These are phyloP conservation scores for Plumapathes pennacea DNA, from an alignment of 92 coral and sea anemone species.

Conservation along the genomic window DNA sequence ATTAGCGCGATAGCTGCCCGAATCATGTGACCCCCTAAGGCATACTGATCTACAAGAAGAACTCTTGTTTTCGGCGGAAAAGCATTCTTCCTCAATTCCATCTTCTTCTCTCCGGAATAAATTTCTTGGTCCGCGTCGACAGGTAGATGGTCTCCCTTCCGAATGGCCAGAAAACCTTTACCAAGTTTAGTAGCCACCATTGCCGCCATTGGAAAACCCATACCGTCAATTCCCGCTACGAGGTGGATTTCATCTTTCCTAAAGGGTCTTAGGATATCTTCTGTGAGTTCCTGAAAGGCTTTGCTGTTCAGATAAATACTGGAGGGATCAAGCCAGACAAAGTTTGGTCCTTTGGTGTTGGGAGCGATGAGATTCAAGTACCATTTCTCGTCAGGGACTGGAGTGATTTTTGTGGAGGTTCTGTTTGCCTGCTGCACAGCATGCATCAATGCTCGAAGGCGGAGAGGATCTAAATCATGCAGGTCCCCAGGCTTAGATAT, in stretches of 20 bases:
- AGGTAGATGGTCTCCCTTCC: constrained; percentile 1
- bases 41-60: constrained; percentile 13
- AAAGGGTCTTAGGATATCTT: neutral
- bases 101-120: neutral
- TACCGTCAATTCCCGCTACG: constrained; percentile 13
- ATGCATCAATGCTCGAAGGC: too few species aligned
- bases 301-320: constrained; percentile 5
- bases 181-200: neutral
- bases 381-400: too few species aligned
- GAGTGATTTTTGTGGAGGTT: too few species aligned
- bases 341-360: neutral
- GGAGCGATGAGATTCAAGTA: constrained; percentile 10
- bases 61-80: neutral
- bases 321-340: constrained; percentile 14
- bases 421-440: too few species aligned
- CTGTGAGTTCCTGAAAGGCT: constrained; percentile 9
- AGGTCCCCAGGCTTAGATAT: too few species aligned
- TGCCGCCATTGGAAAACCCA: constrained; percentile 6
- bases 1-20: too few species aligned
- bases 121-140: neutral
- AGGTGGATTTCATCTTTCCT: neutral
- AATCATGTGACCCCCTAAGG: too few species aligned
- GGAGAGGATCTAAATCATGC: too few species aligned
- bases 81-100: neutral
- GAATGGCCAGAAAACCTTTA: constrained; percentile 1